A percentile compares a stretch with the other conserved stretches of the same genome.
Conservation (phyloP, 1,140 invertebrate species). For the Drosophila kurseongensis region DNA sequence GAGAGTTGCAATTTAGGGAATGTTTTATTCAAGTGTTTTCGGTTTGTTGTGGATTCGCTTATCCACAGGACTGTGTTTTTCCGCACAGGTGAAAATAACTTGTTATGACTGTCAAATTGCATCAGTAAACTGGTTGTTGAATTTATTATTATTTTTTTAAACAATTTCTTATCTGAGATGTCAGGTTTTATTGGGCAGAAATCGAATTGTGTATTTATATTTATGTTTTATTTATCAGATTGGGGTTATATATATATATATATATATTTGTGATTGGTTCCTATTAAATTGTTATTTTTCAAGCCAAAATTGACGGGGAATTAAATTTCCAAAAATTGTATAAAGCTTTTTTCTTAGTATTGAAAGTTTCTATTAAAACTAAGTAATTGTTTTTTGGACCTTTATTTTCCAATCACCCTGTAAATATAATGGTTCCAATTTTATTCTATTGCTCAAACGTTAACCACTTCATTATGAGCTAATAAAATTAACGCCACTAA, state of each 20-base stretch:
- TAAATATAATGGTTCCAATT: background rate
- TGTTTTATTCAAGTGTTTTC: conserved; percentile 46
- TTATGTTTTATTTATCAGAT: background rate
- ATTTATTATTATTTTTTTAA: conserved; percentile 26
- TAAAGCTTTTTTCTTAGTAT: too few relatives aligned
- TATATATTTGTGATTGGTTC: too few relatives aligned
- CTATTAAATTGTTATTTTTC: too few relatives aligned
- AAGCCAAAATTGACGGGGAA: too few relatives aligned
- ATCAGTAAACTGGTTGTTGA: conserved; percentile 22
- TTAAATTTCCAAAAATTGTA: too few relatives aligned
- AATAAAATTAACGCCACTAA: conserved; percentile 18
- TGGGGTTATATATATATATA: background rate
- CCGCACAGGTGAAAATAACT: conserved; percentile 32
- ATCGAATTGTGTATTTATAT: background rate
- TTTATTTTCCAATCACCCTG: too few relatives aligned
- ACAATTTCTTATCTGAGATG: conserved; percentile 7
- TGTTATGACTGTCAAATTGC: conserved; percentile 22
- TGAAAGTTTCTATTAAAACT: background rate
- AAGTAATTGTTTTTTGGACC: background rate
- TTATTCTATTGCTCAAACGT: conserved; percentile 8
- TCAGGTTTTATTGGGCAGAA: background rate
- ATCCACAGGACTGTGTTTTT: conserved; percentile 28
- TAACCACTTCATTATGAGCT: conserved; percentile 3
- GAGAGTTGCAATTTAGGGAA: conserved; percentile 41
- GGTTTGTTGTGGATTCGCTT: conserved; percentile 36